Evolutionary conservation across 2,888 invertebrate genomes (phyloP).

Genomic region (Empis stercorea): DNA sequence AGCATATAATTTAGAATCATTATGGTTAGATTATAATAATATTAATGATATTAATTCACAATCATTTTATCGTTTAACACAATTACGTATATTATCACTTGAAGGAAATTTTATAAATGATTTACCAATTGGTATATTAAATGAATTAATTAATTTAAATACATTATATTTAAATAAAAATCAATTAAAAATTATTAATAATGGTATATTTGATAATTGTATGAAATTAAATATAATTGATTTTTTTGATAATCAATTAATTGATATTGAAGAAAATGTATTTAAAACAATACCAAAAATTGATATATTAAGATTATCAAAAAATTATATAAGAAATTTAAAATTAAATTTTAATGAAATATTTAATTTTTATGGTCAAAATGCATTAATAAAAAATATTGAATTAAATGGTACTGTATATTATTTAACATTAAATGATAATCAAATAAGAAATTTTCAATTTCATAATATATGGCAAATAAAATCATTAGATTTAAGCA

Average conservation of each 20-base stretch:
- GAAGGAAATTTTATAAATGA: constrained; percentile 19
- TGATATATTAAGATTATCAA: not conserved
- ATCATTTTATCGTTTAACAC: constrained; percentile 21
- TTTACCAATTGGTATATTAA: constrained; percentile 22
- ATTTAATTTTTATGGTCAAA: not conserved
- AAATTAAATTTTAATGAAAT: not conserved
- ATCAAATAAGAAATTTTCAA: not conserved
- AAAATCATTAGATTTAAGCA: not conserved
- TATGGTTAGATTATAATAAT: constrained; percentile 23
- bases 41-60: constrained; percentile 17
- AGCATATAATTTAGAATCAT: constrained; percentile 22
- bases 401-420: not conserved
- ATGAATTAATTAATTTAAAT: not conserved
- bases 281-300: not conserved
- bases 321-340: not conserved
- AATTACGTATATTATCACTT: constrained; percentile 24
- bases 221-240: not conserved
- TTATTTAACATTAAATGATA: not conserved
- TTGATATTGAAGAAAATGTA: not conserved
- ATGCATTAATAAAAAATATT: not conserved
- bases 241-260: not conserved
- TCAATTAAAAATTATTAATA: not conserved
- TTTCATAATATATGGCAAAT: not conserved
- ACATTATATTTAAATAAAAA: not conserved
- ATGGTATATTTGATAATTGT: not conserved